Evolutionary conservation across 2,113 vertebrate genomes (phyloP).

Genomic region (Coptodon rendalli): DNA sequence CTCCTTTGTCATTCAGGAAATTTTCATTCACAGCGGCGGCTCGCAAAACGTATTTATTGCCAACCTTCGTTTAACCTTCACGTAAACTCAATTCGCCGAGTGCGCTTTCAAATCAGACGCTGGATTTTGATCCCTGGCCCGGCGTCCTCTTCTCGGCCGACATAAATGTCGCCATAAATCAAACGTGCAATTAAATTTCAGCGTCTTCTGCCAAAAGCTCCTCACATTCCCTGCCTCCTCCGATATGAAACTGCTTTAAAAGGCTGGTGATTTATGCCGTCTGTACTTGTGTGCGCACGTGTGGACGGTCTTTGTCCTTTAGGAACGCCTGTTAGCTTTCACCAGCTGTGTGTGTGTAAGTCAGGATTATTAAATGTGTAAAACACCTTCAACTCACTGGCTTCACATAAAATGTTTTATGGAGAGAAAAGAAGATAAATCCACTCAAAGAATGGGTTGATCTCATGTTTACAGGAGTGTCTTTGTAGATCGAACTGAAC

Average conservation of each 20-base stretch:
- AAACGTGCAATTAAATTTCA: constrained; percentile 16
- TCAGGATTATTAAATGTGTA: neutral
- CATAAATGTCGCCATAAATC: constrained; percentile 41
- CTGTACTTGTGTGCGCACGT: neutral
- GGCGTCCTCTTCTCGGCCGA: neutral
- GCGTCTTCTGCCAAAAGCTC: constrained; percentile 16
- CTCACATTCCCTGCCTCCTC: neutral
- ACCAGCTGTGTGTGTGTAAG: neutral
- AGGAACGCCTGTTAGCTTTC: neutral
- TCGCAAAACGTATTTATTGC: neutral
- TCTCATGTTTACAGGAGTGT: neutral
- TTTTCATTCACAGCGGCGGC: neutral
- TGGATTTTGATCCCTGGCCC: neutral
- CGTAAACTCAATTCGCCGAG: constrained; percentile 1
- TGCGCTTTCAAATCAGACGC: constrained; percentile 17
- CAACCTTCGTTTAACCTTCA: constrained; percentile 22
- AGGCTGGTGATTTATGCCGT: neutral
- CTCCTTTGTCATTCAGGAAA: neutral
- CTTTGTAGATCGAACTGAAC: neutral
- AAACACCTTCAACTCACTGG: neutral
- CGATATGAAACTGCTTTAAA: neutral
- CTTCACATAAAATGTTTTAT: neutral
- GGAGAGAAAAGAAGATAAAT: neutral
- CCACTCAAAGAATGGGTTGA: neutral
- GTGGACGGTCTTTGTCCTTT: neutral